Conservation (phyloP, 1,140 invertebrate genomes). For the Parasteatoda tepidariorum region DNA sequence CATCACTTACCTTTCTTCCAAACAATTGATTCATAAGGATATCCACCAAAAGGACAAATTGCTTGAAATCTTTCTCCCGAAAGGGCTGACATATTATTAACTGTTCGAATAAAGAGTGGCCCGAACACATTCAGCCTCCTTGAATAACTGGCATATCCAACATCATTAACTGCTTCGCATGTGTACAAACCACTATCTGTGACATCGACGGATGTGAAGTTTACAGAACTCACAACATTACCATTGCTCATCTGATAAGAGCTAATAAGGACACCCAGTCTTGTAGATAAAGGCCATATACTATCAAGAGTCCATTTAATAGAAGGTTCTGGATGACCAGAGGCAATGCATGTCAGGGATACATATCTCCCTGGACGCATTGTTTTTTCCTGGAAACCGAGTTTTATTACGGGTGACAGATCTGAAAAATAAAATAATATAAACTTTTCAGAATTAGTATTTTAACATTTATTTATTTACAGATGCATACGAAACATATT, state of each 20-base stretch:
- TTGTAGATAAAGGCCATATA: slow-evolving; percentile 25
- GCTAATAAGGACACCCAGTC: slow-evolving; percentile 24
- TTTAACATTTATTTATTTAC: no score
- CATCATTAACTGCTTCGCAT: slow-evolving; percentile 67
- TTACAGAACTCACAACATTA: slow-evolving; percentile 87
- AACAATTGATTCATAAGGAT: slow-evolving; percentile 33
- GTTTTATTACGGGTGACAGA: slow-evolving; percentile 79
- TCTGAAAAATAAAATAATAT: slow-evolving; percentile 65
- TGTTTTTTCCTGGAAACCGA: slow-evolving; percentile 86
- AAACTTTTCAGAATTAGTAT: no score
- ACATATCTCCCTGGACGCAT: slow-evolving; percentile 86
- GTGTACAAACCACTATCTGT: slow-evolving; percentile 68
- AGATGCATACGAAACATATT: no score
- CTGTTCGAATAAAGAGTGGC: slow-evolving; percentile 69
- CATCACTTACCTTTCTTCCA: slow-evolving; percentile 49
- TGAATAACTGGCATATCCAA: slow-evolving; percentile 68
- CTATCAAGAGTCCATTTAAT: slow-evolving; percentile 93
- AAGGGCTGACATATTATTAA: slow-evolving; percentile 45
- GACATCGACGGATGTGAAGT: slow-evolving; percentile 87
- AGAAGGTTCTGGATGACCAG: slow-evolving; percentile 93
- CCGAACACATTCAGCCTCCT: slow-evolving; percentile 65
- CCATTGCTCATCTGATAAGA: slow-evolving; percentile 64
- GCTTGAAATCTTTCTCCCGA: slow-evolving; percentile 28
- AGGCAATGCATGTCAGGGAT: slow-evolving; percentile 84
- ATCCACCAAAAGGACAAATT: slow-evolving; percentile 55